These are phyloP conservation scores for Esperia sulphurella DNA, from an alignment of 2,888 invertebrate species.

Conservation along the genomic window DNA sequence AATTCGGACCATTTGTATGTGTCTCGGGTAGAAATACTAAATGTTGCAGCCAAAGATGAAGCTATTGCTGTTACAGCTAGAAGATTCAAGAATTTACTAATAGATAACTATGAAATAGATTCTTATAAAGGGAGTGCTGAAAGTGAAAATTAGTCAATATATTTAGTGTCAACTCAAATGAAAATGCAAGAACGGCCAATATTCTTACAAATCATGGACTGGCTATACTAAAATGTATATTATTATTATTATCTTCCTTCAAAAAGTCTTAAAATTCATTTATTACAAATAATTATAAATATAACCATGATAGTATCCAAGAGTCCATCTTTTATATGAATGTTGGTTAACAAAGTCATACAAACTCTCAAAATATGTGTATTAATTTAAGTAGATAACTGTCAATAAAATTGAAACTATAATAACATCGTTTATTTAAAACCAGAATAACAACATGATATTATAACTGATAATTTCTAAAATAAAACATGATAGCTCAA, in stretches of 20 bases:
- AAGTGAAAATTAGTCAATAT: background rate
- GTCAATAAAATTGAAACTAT: too few species aligned
- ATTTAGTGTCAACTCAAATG: background rate
- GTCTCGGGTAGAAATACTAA: conserved; percentile 83
- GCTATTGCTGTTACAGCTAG: conserved; percentile 80
- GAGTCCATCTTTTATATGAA: too few species aligned
- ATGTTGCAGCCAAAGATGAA: conserved; percentile 75
- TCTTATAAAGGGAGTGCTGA: conserved; percentile 54
- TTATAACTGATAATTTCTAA: too few species aligned
- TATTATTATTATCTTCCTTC: too few species aligned
- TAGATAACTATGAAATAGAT: conserved; percentile 85
- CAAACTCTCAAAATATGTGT: too few species aligned
- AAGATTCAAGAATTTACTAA: conserved; percentile 83
- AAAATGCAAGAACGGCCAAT: background rate
- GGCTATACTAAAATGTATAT: too few species aligned
- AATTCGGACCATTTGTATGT: conserved; percentile 85
- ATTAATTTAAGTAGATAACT: background rate
- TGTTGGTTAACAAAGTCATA: too few species aligned
- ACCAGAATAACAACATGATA: background rate
- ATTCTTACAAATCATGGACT: too few species aligned
- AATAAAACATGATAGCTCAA: conserved; percentile 19
- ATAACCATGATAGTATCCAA: too few species aligned
- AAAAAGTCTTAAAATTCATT: too few species aligned
- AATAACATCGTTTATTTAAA: background rate
- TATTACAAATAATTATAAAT: too few species aligned